Conservation (phyloP, 2,113 vertebrate species). For the Phylloscopus trochiloides region DNA sequence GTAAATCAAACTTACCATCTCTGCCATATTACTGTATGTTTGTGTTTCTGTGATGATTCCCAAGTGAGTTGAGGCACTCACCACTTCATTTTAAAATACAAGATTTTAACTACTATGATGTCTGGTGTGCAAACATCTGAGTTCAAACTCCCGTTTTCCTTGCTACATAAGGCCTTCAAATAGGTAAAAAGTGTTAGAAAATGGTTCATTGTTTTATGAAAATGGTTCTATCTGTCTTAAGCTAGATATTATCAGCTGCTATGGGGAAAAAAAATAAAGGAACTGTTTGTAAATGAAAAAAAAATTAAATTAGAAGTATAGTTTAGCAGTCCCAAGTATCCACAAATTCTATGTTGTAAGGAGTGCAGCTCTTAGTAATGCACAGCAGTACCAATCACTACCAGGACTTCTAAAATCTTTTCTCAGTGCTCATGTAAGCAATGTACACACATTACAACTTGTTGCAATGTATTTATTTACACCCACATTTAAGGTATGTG, state of each 20-base stretch:
- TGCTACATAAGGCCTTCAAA: neutral
- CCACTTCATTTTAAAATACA: neutral
- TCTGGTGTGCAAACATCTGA: neutral
- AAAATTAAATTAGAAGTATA: neutral
- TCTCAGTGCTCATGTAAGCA: neutral
- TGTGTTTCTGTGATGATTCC: neutral
- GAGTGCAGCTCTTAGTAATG: neutral
- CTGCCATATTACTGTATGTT: neutral
- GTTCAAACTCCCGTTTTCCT: neutral
- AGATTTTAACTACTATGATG: neutral
- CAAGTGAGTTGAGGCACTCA: neutral
- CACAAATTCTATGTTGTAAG: neutral
- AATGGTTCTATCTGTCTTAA: neutral
- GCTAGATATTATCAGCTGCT: neutral
- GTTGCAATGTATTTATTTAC: neutral
- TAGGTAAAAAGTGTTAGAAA: neutral
- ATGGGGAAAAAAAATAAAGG: neutral
- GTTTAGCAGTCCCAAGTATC: neutral
- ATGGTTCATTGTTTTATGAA: neutral
- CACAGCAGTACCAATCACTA: neutral
- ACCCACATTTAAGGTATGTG: neutral
- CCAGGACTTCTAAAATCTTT: neutral
- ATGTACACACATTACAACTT: neutral
- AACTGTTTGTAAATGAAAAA: neutral
- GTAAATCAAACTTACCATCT: neutral